These are phyloP conservation scores for Indri indri DNA, from an alignment of 2,113 vertebrate genomes.

Conservation along the genomic window DNA sequence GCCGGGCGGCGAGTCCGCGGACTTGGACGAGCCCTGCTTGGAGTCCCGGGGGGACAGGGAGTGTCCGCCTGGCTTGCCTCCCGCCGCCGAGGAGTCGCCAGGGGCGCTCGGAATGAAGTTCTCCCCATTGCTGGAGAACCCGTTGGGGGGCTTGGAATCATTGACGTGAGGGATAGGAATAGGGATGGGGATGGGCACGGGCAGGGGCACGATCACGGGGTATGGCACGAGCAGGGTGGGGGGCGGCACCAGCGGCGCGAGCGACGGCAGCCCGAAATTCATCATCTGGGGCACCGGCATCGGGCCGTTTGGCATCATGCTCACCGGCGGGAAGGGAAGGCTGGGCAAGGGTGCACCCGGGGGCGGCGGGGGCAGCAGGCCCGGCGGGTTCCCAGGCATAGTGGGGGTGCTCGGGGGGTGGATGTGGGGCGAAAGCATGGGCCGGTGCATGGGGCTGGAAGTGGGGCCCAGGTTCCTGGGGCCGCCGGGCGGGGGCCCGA, in stretches of 20 bases:
- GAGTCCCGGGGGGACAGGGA: conserved; percentile 88
- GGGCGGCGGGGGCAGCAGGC: conserved; percentile 92
- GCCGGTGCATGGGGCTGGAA: conserved; percentile 97
- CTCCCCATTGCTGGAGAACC: conserved; percentile 91
- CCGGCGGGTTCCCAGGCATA: conserved; percentile 91
- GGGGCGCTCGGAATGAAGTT: conserved; percentile 89
- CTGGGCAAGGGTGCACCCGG: conserved; percentile 91
- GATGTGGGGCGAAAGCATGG: conserved; percentile 94
- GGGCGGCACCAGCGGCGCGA: conserved; percentile 96
- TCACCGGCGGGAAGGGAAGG: conserved; percentile 93
- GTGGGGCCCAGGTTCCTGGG: conserved; percentile 91
- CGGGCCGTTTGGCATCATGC: conserved; percentile 97
- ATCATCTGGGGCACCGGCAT: conserved; percentile 96
- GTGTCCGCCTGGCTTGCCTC: conserved; percentile 86
- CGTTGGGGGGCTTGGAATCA: conserved; percentile 91
- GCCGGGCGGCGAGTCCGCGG: conserved; percentile 88
- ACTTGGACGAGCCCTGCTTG: conserved; percentile 88
- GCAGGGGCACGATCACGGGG: conserved; percentile 97
- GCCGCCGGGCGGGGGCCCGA: conserved; percentile 91
- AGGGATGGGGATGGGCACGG: conserved; percentile 97
- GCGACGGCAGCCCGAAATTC: conserved; percentile 97
- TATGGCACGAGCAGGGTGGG: conserved; percentile 98
- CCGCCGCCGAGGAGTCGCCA: conserved; percentile 84
- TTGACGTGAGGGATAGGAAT: conserved; percentile 94
- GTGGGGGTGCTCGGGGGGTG: conserved; percentile 92